Conservation (phyloP, 2,888 invertebrate genomes). For the Dryomyza anilis region DNA sequence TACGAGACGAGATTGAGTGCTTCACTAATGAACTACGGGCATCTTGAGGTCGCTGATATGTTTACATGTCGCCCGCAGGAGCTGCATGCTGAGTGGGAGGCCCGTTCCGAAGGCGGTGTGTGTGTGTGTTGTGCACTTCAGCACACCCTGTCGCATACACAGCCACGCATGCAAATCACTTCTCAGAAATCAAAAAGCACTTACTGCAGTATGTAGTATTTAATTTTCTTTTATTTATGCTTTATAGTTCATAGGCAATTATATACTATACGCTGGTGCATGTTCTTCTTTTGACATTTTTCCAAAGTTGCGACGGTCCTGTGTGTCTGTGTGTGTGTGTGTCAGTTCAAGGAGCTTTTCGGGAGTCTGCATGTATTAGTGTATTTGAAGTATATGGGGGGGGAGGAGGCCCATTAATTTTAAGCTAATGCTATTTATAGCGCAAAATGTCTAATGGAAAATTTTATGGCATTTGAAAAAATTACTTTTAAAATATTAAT, state of each 20-base stretch:
- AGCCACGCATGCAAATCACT: neutral
- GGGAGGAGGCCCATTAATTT: too few relatives aligned
- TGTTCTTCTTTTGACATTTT: conserved; percentile 19
- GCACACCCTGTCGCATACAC: too few relatives aligned
- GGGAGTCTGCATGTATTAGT: neutral
- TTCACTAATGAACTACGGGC: conserved; percentile 5
- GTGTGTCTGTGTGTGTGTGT: too few relatives aligned
- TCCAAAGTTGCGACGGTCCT: neutral
- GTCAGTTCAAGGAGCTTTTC: neutral
- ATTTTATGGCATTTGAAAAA: too few relatives aligned
- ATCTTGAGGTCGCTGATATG: conserved; percentile 7
- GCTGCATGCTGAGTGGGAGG: neutral
- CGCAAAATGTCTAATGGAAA: too few relatives aligned
- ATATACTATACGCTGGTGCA: neutral
- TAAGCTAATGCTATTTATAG: too few relatives aligned
- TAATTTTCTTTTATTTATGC: neutral
- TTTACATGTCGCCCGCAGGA: neutral
- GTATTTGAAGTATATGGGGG: neutral
- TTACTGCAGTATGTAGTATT: neutral
- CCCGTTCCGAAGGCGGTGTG: neutral
- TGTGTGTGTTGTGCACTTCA: too few relatives aligned
- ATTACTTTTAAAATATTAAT: too few relatives aligned
- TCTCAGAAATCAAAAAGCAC: too few relatives aligned
- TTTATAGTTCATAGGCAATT: neutral
- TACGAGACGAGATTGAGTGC: too few relatives aligned